Evolutionary conservation across 2,113 vertebrate species (phyloP).

Genomic region (Ondatra zibethicus): DNA sequence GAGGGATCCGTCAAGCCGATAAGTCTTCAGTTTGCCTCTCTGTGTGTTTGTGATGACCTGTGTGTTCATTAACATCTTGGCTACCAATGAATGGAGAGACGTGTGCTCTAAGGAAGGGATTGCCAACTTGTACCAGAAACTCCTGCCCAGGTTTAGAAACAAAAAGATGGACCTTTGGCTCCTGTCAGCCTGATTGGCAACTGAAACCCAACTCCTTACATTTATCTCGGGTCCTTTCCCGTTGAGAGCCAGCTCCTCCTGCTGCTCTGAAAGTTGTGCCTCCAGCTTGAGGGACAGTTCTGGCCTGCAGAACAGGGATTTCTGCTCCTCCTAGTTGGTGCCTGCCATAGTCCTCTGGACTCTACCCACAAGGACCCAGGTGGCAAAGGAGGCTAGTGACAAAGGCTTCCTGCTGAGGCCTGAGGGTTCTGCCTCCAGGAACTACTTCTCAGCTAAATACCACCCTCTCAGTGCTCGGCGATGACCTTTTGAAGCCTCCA

Average conservation of each 20-base stretch:
- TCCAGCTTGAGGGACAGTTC: background rate
- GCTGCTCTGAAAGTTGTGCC: too few species aligned
- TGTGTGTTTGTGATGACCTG: background rate
- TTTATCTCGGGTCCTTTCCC: background rate
- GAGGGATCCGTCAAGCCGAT: background rate
- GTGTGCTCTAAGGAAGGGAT: background rate
- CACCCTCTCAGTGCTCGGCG: constrained; percentile 79
- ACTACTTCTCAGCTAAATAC: constrained; percentile 80
- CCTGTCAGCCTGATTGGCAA: background rate
- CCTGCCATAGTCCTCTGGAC: background rate
- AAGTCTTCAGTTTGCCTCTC: background rate
- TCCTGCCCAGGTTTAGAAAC: background rate
- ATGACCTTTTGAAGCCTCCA: constrained; percentile 82
- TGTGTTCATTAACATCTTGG: background rate
- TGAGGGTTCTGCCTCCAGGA: background rate
- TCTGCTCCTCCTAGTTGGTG: background rate
- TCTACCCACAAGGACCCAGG: background rate
- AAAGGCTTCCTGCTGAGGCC: constrained; percentile 3
- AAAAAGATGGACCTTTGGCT: background rate
- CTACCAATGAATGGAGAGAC: background rate
- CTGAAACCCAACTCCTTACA: background rate
- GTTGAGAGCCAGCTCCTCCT: background rate
- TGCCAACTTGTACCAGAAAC: background rate
- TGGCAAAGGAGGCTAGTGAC: background rate
- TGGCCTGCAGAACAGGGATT: background rate